Base-by-base conservation (phyloP, 2,888 invertebrate genomes). In the Chydorus sphaericus region DNA sequence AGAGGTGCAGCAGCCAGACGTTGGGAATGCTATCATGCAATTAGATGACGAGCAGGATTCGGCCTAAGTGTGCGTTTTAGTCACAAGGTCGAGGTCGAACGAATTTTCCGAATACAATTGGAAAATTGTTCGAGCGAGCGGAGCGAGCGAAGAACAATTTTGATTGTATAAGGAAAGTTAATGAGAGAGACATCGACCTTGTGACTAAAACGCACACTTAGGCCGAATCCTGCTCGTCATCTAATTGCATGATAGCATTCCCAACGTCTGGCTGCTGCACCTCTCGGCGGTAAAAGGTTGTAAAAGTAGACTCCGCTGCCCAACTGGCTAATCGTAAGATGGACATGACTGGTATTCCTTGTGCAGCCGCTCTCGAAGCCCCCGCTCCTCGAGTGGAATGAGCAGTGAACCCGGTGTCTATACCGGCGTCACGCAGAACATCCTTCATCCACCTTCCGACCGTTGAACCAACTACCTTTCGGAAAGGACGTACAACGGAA, bases 91-190 rank as follows among this genome's bases (percentile, higher is more conserved):
- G 26, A 18, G 11, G 44, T 33, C 44, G 20, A 44, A 44, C 44
- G 44, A 44, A 44, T 44, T 44, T 44, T 44, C n/a, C 44, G 20
- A 44, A 44, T 44, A 26, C 44, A 16, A 44, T 44, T 44, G 44
- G n/a, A 44, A 44, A 44, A 44, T 44, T 44, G n/a, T 39, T 39
- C 39, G 39, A 39, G n/a, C 8, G 38, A 16, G 38, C 8, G 3
- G 38, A 2, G 3, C 38, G 10, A 8, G 20, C 3, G 38, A 38
- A 14, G 44, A 44, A 26, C 44, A 44, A 44, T 44, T 44, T 5
- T 44, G 2, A 44, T 44, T 44, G 44, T 14, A 44, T 44, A 14
- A 44, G 44, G 8, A 44, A 18, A 18, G n/a, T n/a, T n/a, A n/a
- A n/a, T n/a, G n/a, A n/a, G n/a, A n/a, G n/a, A n/a, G n/a, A n/a